Conservation (phyloP, 2,888 invertebrate genomes). For the Hirtodrosophila trivittata region DNA sequence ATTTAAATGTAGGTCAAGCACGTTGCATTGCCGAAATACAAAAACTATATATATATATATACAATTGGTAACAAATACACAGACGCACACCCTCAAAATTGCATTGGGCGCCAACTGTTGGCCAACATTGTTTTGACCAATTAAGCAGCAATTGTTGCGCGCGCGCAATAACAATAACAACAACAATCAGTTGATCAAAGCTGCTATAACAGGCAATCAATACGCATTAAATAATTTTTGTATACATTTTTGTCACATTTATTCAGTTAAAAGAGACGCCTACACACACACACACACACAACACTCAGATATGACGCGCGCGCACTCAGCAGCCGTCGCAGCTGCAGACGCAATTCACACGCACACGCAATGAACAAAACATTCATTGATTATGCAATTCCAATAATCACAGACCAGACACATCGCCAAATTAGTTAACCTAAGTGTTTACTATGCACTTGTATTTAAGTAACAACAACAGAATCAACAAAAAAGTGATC, state of each 20-base stretch:
- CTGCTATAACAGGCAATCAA: conserved; percentile 29
- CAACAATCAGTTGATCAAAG: conserved; percentile 30
- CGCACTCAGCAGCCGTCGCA: conserved; percentile 40
- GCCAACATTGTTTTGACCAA: conserved; percentile 23
- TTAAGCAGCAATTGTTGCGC: conserved; percentile 34
- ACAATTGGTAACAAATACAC: conserved; percentile 20
- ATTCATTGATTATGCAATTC: conserved; percentile 60
- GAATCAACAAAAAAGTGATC: conserved; percentile 49
- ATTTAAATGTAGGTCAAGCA: conserved; percentile 53
- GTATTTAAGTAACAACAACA: conserved; percentile 14
- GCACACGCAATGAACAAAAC: conserved; percentile 46
- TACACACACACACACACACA: conserved; percentile 27
- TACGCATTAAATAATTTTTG: conserved; percentile 34
- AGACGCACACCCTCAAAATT: conserved; percentile 8
- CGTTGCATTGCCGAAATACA: conserved; percentile 47
- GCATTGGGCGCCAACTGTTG: conserved; percentile 38
- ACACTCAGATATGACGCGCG: conserved; percentile 47
- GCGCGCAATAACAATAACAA: conserved; percentile 34
- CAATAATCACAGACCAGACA: conserved; percentile 19
- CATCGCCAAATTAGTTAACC: conserved; percentile 22
- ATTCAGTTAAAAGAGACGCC: conserved; percentile 34
- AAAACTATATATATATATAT: conserved; percentile 7
- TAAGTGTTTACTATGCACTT: conserved; percentile 14
- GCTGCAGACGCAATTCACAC: conserved; percentile 54
- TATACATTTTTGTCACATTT: conserved; percentile 50